A percentile compares a stretch with the other conserved stretches of the same genome.
phyloP scores from a whole-genome alignment of 2,888 invertebrate species.

The Scaeva pyrastri region DNA sequence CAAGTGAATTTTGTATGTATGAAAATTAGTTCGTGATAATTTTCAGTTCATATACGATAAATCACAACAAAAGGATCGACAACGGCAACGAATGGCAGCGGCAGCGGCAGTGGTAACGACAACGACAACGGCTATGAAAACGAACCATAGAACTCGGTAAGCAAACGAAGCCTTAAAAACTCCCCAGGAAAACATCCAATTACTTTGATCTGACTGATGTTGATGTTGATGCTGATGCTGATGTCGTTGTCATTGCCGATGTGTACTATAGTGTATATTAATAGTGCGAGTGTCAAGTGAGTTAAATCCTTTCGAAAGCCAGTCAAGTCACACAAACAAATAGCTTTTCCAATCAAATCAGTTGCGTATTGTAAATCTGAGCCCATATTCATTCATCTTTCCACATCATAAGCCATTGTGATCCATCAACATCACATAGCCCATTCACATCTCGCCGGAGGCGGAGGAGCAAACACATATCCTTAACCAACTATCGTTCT shows the following conservation, averaged over 20 bases:
- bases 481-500: not conserved
- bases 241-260: no score
- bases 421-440: constrained; percentile 61
- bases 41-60: constrained; percentile 21
- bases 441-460: not conserved
- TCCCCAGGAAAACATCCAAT: constrained; percentile 35
- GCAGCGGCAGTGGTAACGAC: no score
- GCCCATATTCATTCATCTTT: constrained; percentile 57
- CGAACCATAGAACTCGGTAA: not conserved
- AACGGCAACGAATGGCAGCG: not conserved
- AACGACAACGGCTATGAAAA: not conserved
- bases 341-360: constrained; percentile 47
- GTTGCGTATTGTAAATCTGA: constrained; percentile 46
- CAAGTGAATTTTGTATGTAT: not conserved
- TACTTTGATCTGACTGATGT: constrained; percentile 24
- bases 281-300: constrained; percentile 31
- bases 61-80: constrained; percentile 11
- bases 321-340: constrained; percentile 40
- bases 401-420: constrained; percentile 58
- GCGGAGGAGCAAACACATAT: constrained; percentile 9
- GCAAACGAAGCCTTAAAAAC: not conserved
- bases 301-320: constrained; percentile 37
- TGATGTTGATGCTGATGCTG: not conserved
- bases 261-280: not conserved
- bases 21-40: constrained; percentile 34